Evolutionary conservation across 2,797 vertebrate genomes (phyloP).

Genomic region (Clarias pachynema): DNA sequence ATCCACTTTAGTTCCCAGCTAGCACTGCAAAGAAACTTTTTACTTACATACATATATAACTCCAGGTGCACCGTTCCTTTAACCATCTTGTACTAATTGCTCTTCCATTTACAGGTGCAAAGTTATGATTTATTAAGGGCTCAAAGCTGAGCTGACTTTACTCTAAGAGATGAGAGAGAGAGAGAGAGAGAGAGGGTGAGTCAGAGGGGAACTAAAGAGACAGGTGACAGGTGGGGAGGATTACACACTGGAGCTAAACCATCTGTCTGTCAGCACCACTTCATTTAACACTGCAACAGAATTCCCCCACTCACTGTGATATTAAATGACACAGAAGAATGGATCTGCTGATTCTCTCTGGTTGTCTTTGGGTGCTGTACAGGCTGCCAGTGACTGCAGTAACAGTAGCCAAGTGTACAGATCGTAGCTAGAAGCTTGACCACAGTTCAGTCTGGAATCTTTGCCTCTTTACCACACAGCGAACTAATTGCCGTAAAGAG

Average conservation of each 20-base stretch:
- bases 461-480: background rate
- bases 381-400: background rate
- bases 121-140: slow-evolving; percentile 31
- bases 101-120: slow-evolving; percentile 29
- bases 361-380: slow-evolving; percentile 29
- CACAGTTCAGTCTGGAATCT: background rate
- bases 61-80: slow-evolving; percentile 26
- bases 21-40: background rate
- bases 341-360: slow-evolving; percentile 19
- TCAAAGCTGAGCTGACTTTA: slow-evolving; percentile 3
- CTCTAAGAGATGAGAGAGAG: background rate
- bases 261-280: slow-evolving; percentile 45
- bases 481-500: background rate
- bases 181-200: slow-evolving; percentile 15
- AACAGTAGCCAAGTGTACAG: slow-evolving; percentile 16
- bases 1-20: background rate
- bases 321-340: slow-evolving; percentile 37
- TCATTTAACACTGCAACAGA: slow-evolving; percentile 43
- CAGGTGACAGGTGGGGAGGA: slow-evolving; percentile 47
- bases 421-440: slow-evolving; percentile 5
- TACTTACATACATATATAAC: background rate
- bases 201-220: slow-evolving; percentile 27
- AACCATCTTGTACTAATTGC: slow-evolving; percentile 15
- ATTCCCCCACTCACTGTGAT: slow-evolving; percentile 35
- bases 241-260: slow-evolving; percentile 44